These are phyloP conservation scores for Orchesella cincta DNA, from an alignment of 1,140 invertebrate species.

Conservation along the genomic window DNA sequence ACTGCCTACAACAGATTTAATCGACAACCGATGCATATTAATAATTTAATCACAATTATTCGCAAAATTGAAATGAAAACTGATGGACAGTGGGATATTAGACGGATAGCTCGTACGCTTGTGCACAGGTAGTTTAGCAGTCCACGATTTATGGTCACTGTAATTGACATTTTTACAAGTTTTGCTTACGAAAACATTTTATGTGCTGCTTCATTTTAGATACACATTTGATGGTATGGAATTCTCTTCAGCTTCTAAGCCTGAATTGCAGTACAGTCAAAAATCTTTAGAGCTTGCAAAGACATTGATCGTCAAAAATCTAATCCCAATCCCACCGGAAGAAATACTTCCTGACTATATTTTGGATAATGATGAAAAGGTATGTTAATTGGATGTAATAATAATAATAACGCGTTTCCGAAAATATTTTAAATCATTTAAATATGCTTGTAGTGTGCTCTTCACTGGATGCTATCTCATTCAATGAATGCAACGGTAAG, in stretches of 20 bases:
- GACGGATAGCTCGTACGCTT: constrained; percentile 44
- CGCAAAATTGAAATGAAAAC: constrained; percentile 51
- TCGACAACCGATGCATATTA: constrained; percentile 50
- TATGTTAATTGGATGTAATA: constrained; percentile 29
- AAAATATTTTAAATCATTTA: constrained; percentile 4
- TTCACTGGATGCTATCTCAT: constrained; percentile 53
- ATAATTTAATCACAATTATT: constrained; percentile 51
- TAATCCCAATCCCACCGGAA: constrained; percentile 41
- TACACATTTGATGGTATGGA: constrained; percentile 50
- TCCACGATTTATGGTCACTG: neutral
- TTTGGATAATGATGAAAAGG: constrained; percentile 51
- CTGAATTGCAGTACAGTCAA: constrained; percentile 40
- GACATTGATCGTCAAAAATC: constrained; percentile 36
- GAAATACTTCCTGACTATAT: constrained; percentile 46
- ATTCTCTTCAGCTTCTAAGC: constrained; percentile 32
- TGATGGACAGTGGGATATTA: constrained; percentile 43
- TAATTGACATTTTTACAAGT: neutral
- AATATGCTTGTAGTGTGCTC: constrained; percentile 44
- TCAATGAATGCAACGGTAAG: constrained; percentile 50
- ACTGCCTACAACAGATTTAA: constrained; percentile 46
- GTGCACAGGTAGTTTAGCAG: constrained; percentile 39
- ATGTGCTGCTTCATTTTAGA: neutral
- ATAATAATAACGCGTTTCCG: neutral
- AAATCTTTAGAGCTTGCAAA: constrained; percentile 38
- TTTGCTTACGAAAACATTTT: neutral